phyloP scores from a whole-genome alignment of 2,888 invertebrate species.

The Acrobasis suavella region DNA sequence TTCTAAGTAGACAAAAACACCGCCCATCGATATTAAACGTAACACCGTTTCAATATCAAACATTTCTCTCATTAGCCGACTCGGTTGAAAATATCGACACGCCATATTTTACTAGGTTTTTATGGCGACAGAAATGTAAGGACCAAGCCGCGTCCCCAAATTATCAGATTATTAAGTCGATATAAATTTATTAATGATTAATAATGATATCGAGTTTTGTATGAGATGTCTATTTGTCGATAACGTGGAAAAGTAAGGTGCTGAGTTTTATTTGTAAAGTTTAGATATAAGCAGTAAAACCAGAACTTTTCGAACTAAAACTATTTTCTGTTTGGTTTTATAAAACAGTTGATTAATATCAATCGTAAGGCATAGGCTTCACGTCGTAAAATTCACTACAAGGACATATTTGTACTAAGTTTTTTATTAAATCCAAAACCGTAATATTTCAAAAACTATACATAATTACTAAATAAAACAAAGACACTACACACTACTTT shows the following conservation, averaged over 20 bases:
- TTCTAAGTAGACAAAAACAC: background rate
- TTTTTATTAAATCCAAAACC: too few species aligned
- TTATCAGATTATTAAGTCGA: constrained; percentile 68
- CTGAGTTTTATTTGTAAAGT: background rate
- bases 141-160: constrained; percentile 53
- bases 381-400: too few species aligned
- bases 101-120: constrained; percentile 64
- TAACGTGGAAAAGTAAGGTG: background rate
- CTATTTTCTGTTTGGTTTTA: too few species aligned
- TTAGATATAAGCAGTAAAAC: too few species aligned
- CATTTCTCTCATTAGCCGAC: constrained; percentile 27
- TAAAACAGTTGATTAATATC: too few species aligned
- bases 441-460: too few species aligned
- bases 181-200: constrained; percentile 78
- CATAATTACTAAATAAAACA: too few species aligned
- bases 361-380: too few species aligned
- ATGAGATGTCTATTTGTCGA: constrained; percentile 42
- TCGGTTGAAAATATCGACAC: constrained; percentile 47
- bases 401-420: too few species aligned
- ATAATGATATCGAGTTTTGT: constrained; percentile 67
- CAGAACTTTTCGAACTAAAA: too few species aligned
- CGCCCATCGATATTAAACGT: constrained; percentile 1
- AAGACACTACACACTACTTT: too few species aligned
- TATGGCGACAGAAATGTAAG: constrained; percentile 56
- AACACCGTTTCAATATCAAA: constrained; percentile 19